These are phyloP conservation scores for Sphinx pinastri DNA, from an alignment of 2,888 invertebrate species.

Conservation along the genomic window DNA sequence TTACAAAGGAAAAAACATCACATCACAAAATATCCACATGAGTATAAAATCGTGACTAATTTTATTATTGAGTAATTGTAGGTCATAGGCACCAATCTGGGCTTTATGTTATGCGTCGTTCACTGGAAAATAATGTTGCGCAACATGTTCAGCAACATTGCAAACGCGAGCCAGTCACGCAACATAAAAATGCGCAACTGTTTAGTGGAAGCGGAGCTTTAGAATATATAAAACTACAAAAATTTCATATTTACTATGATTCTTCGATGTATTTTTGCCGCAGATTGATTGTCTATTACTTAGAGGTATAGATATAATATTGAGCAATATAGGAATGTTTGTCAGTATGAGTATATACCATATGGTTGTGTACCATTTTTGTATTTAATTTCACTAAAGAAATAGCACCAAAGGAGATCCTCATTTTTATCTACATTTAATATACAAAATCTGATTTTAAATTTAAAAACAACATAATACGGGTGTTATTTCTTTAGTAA, in stretches of 20 bases:
- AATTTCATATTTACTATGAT: constrained; percentile 34
- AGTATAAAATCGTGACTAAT: constrained; percentile 71
- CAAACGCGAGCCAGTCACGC: too few relatives aligned
- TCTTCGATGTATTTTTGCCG: constrained; percentile 2
- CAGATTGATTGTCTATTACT: constrained; percentile 39
- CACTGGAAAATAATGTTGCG: too few relatives aligned
- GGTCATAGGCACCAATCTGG: constrained; percentile 29
- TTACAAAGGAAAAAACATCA: constrained; percentile 55
- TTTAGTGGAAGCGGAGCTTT: too few relatives aligned
- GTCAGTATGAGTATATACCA: constrained; percentile 39
- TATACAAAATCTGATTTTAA: not conserved
- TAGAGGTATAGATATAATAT: constrained; percentile 43
- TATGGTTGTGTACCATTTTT: not conserved
- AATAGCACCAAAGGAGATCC: not conserved
- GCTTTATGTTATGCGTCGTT: not conserved
- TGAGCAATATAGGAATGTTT: constrained; percentile 57
- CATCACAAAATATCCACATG: constrained; percentile 58
- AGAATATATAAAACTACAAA: constrained; percentile 24
- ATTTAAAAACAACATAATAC: not conserved
- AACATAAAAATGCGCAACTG: not conserved
- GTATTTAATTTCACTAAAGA: not conserved
- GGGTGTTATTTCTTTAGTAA: not conserved
- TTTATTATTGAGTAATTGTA: constrained; percentile 66
- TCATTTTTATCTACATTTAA: not conserved
- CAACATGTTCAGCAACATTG: too few relatives aligned